Conservation (phyloP, 1,140 invertebrate species). For the Drosophila trapezifrons region DNA sequence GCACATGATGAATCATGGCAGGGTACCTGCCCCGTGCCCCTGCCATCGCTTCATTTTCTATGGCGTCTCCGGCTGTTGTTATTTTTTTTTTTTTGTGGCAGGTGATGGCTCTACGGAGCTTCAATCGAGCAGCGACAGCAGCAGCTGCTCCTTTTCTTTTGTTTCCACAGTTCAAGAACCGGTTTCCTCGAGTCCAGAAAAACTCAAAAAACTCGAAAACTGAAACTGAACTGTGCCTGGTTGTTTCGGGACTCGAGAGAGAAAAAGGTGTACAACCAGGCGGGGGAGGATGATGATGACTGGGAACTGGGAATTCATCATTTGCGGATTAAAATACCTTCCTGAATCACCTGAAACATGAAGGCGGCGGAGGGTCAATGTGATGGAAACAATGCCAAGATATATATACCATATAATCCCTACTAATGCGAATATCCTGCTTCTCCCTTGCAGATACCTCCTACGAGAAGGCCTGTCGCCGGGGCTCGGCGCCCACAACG, state of each 20-base stretch:
- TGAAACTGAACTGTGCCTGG: conserved; percentile 28
- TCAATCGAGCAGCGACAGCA: conserved; percentile 47
- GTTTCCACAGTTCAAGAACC: conserved; percentile 23
- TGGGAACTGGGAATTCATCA: conserved; percentile 20
- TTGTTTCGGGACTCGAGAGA: conserved; percentile 7
- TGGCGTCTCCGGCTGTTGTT: conserved; percentile 36
- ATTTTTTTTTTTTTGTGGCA: conserved; percentile 28
- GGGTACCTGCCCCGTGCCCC: conserved; percentile 33
- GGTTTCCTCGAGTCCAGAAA: conserved; percentile 32
- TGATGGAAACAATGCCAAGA: background rate
- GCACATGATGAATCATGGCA: conserved; percentile 57
- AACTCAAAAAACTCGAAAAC: conserved; percentile 10
- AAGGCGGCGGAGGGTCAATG: conserved; percentile 7
- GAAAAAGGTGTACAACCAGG: background rate
- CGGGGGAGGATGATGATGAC: background rate
- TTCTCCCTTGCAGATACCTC: conserved; percentile 90
- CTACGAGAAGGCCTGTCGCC: conserved; percentile 94
- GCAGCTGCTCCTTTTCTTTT: conserved; percentile 36
- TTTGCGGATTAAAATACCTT: conserved; percentile 24
- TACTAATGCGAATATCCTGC: conserved; percentile 39
- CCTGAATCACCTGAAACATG: conserved; percentile 19
- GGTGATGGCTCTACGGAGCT: conserved; percentile 30
- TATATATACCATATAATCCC: conserved; percentile 36
- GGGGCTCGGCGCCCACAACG: conserved; percentile 92
- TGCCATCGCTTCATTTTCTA: conserved; percentile 2